Conservation (phyloP, 2,888 invertebrate species). For the Drosophila affinis region DNA sequence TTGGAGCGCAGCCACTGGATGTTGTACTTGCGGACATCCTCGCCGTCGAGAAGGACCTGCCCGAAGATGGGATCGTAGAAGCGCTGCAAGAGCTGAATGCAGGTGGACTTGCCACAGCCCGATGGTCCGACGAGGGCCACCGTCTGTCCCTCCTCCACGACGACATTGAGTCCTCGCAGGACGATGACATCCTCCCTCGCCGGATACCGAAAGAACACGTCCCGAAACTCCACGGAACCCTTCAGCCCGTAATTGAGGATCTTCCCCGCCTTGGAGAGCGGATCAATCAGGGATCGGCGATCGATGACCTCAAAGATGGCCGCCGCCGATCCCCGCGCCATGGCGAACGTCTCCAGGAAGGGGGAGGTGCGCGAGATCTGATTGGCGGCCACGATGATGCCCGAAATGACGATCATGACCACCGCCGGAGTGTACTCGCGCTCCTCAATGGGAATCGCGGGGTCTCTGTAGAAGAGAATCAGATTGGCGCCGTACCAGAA, state of each 20-base stretch:
- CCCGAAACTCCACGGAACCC: conserved; percentile 88
- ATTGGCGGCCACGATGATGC: conserved; percentile 90
- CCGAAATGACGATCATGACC: conserved; percentile 89
- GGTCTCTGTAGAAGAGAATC: conserved; percentile 86
- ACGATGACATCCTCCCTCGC: conserved; percentile 89
- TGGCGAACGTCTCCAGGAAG: conserved; percentile 89
- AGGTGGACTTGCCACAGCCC: conserved; percentile 92
- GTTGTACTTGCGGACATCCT: conserved; percentile 88
- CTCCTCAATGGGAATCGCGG: conserved; percentile 82
- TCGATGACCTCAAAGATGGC: conserved; percentile 90
- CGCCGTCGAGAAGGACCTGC: conserved; percentile 85
- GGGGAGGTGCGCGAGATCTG: conserved; percentile 89
- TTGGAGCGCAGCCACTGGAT: conserved; percentile 89
- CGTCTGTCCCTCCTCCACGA: conserved; percentile 87
- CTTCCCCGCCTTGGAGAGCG: conserved; percentile 87
- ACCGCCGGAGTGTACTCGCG: conserved; percentile 88
- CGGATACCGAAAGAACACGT: conserved; percentile 90
- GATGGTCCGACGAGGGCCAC: conserved; percentile 89
- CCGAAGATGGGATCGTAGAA: conserved; percentile 87
- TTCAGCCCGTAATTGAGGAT: conserved; percentile 84
- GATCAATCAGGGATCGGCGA: conserved; percentile 89
- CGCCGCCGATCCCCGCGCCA: conserved; percentile 89
- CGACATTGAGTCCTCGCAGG: conserved; percentile 87
- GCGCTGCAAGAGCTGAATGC: conserved; percentile 89
- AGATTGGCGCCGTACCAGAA: conserved; percentile 92